Evolutionary conservation across 2,888 invertebrate species (phyloP).

Genomic region (Hyalella azteca): DNA sequence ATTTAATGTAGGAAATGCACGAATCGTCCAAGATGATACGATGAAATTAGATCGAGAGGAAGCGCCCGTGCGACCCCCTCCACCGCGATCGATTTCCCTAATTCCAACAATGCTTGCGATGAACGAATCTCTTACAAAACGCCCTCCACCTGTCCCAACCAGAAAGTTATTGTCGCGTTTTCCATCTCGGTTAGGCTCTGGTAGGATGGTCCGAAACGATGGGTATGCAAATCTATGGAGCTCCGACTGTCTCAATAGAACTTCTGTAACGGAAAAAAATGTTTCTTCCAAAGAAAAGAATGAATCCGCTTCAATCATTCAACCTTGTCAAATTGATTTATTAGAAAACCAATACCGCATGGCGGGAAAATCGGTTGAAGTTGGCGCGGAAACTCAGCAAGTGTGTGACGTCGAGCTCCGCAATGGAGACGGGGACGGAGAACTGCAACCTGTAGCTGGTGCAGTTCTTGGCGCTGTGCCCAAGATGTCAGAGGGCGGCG

Average conservation of each 20-base stretch:
- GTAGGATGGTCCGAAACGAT: neutral
- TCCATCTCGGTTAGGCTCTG: neutral
- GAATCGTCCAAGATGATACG: too few species aligned
- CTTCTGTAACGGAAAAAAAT: neutral
- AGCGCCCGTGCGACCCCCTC: neutral
- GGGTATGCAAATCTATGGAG: neutral
- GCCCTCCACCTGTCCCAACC: slow-evolving; percentile 18
- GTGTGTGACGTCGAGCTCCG: neutral
- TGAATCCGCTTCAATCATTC: too few species aligned
- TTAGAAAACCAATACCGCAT: too few species aligned
- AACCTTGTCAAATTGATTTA: too few species aligned
- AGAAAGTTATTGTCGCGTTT: neutral
- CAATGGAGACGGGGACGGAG: slow-evolving; percentile 21
- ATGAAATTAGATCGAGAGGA: too few species aligned
- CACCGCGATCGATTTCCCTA: neutral
- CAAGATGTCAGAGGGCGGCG: slow-evolving; percentile 3
- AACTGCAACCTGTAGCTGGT: slow-evolving; percentile 15
- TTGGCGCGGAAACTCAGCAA: neutral
- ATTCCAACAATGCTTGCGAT: neutral
- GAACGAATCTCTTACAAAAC: neutral
- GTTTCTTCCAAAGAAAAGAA: neutral
- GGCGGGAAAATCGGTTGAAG: too few species aligned
- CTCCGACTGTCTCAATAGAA: neutral
- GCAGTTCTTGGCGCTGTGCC: slow-evolving; percentile 28
- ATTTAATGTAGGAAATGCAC: neutral